Evolutionary conservation across 2,888 invertebrate species (phyloP), one percentile per base, ranked within the genome.

Genomic region (Nasonovia ribisnigri): DNA sequence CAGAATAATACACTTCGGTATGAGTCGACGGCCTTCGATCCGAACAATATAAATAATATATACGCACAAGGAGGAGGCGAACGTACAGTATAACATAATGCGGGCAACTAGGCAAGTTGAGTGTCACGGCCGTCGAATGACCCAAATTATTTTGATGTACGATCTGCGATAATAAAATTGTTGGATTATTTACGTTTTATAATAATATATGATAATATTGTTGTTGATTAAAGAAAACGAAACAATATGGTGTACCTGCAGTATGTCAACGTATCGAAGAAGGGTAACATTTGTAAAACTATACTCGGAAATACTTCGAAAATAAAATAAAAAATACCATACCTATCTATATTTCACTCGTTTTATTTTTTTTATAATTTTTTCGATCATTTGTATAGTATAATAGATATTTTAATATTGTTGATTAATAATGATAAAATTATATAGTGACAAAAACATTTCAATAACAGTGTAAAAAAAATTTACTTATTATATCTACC

Each of bases 41-140:
- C 10, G 26, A 87, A 92, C 60, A 92, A 87, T 86, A 46, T 29
- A 89, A 89, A 10, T 43, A 42, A 84, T 42, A 11, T 42, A 11
- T n/a, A n/a, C 36, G n/a, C 43, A 91, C 54, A 91, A 84, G 43
- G 84, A 84, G 67, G 20, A 84, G 67, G 10, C 43, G 51, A n/a
- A 5, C 42, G 1, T 3, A 84, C 24, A 84, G 43, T 13, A 43
- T 29, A 43, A 10, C 13, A 51, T 42, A 54, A 88, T 57, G 48
- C 77, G 48, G 24, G 26, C 3, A 91, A 67, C 67, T 42, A 4
- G 84, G 20, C 91, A 57, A 67, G 92, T 92, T 87, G 46, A 86
- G 60, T 87, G 92, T 92, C 87, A 92, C 26, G 92, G 92, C 36
- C 87, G 26, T 36, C 46, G 60, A 36, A 67, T 87, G 92, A 92